Evolutionary conservation across 2,888 invertebrate species (phyloP), one percentile per base, ranked within the genome.

Genomic region (Zaprionus bogoriensis): DNA sequence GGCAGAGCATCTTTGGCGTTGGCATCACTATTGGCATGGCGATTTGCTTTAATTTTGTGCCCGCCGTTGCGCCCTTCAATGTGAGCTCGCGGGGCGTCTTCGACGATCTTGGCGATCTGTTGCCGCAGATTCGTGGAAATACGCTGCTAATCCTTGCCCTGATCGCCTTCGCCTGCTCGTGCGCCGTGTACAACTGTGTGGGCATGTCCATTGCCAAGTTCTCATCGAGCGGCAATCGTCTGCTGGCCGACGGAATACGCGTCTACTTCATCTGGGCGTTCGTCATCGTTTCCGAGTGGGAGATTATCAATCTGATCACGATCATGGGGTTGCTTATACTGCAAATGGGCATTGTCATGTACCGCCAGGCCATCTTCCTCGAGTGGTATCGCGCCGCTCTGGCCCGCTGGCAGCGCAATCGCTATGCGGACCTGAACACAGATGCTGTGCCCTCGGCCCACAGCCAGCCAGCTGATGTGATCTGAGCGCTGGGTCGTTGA

Each of bases 131-230:
- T 60, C 92, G 92, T 87, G 93, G 94, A 86, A 89, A 88, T 72
- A 89, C 89, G 50, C 83, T 86, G 68, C 92, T 97, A n/a, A 84
- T 94, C 10, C 77, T 94, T 51, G 95, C 96, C 10, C 92, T 96
- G 50, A 73, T 93, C 53, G 94, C 95, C 93, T 92, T 92, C 88
- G 92, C 96, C 19, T 86, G 97, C 20, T 97, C 97, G 48, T 98
- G 98, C 74, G 97, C 98, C 0, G 96, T 98, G 91, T 98, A 98
- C 92, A 98, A 97, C 90, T 98, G 96, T 90, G 95, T 97, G 69
- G 97, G 97, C 7, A 94, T 98, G 68, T 96, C 96, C 87, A 96
- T 99, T 3, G 97, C 98, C 0, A 98, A 98, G 91, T 97, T 98
- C 90, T 93, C 98, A 85, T 98, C 96, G 1, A 98, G 98, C 1